Base-by-base conservation (phyloP, 2,888 invertebrate genomes). In the Leucozona laternaria region DNA sequence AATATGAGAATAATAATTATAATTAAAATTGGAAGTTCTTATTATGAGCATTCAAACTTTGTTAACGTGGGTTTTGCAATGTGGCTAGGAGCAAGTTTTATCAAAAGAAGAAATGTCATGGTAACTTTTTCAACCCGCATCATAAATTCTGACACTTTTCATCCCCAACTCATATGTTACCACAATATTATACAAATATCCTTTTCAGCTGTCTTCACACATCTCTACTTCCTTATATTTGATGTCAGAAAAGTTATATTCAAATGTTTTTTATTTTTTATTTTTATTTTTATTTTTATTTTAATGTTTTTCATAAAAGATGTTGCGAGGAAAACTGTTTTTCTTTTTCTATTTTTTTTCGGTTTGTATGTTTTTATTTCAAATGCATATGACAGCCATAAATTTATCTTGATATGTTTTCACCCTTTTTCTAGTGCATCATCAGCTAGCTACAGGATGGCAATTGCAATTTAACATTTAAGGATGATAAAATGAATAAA, bases 381-480 rank as follows among this genome's bases (percentile, higher is more conserved):
- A 48, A 34, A 43, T 71, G 76, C 64, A 58, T 55, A 71, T 85
- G 80, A 80, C 71, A 80, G 76, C 60, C 43, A 77, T 79, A 80
- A 71, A 80, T 76, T 80, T 76, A 57, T 66, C 79, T 66, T 72
- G 72, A 82, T 82, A 73, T 55, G 60, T 72, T 68, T 66, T 60
- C 58, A 70, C 72, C 57, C 66, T 66, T 66, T 64, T 34, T 64
- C 13, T 5, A 43, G 10, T 40, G 50, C 68, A 57, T 34, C 28
- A 31, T n/a, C 17, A 25, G 10, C 7, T 34, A 43, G n/a, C n/a
- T 31, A 48, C 34, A 48, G 20, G 37, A 17, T 75, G 76, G 76
- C 84, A 84, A 84, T 79, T 72, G 84, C 84, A 84, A 80, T 76
- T 84, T 79, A 79, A 84, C 84, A 76, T 84, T 53, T 66, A 64